Percentiles rank a stretch among this genome's conserved stretches.
Evolutionary conservation across 2,888 invertebrate species (phyloP).

Genomic region (Nowickia ferox): DNA sequence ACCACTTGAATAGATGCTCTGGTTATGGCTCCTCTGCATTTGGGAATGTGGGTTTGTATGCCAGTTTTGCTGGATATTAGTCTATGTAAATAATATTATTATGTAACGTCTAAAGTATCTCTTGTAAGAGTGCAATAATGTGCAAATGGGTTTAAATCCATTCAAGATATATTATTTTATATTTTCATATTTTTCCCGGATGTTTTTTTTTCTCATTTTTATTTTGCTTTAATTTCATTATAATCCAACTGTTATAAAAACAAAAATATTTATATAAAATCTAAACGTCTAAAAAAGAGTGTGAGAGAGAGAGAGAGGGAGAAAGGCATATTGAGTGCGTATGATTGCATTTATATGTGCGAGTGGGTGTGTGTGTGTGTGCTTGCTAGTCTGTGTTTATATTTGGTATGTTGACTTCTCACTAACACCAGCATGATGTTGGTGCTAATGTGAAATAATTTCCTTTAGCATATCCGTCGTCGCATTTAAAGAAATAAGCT

Average conservation of each 20-base stretch:
- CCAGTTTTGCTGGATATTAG: neutral
- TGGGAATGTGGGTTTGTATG: slow-evolving; percentile 19
- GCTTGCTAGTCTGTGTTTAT: slow-evolving; percentile 35
- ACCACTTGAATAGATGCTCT: slow-evolving; percentile 50
- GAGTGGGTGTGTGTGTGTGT: slow-evolving; percentile 14
- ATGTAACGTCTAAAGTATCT: slow-evolving; percentile 8
- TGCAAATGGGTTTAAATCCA: slow-evolving; percentile 36
- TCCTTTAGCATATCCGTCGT: slow-evolving; percentile 71
- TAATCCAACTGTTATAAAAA: slow-evolving; percentile 52
- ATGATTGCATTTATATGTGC: neutral
- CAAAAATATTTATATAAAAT: slow-evolving; percentile 46
- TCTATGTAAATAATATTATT: slow-evolving; percentile 39
- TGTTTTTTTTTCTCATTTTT: slow-evolving; percentile 28
- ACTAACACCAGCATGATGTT: slow-evolving; percentile 68
- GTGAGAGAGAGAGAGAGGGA: neutral
- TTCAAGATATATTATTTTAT: slow-evolving; percentile 2
- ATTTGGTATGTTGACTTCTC: slow-evolving; percentile 59
- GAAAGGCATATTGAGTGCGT: neutral
- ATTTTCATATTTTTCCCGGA: slow-evolving; percentile 13
- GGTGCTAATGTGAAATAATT: slow-evolving; percentile 73
- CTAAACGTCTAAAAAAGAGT: slow-evolving; percentile 1
- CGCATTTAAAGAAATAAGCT: slow-evolving; percentile 64
- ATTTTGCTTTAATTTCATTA: slow-evolving; percentile 65
- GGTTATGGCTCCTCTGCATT: neutral
- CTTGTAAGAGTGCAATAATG: neutral